These are phyloP conservation scores for Metaphire vulgaris DNA, from an alignment of 1,140 invertebrate species.

Conservation along the genomic window DNA sequence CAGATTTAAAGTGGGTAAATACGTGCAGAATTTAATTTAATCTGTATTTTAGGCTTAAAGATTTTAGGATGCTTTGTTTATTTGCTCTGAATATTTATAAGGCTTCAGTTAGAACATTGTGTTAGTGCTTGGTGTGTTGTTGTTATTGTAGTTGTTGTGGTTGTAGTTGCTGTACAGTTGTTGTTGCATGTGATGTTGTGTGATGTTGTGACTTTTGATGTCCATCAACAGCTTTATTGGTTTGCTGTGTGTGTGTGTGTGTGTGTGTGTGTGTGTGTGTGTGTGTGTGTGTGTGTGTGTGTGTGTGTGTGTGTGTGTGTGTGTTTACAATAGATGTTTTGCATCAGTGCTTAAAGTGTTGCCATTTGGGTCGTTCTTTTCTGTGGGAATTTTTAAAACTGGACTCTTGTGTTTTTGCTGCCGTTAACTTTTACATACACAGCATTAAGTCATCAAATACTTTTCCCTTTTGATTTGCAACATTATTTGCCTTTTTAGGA, in stretches of 20 bases:
- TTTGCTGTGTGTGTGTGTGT: not conserved
- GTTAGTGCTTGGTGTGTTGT: not conserved
- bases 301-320: not conserved
- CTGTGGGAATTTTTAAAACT: too few relatives aligned
- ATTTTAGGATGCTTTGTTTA: not conserved
- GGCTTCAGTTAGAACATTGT: too few relatives aligned
- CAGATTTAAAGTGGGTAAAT: too few relatives aligned
- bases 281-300: slow-evolving; percentile 1
- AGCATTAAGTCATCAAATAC: too few relatives aligned
- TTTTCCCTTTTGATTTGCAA: too few relatives aligned
- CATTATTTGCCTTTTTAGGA: too few relatives aligned
- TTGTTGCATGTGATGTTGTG: not conserved
- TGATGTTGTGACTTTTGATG: not conserved
- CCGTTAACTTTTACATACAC: too few relatives aligned
- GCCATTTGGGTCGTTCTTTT: too few relatives aligned
- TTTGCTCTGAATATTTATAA: not conserved
- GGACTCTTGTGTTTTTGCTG: too few relatives aligned
- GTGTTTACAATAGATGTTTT: not conserved
- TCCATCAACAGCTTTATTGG: not conserved
- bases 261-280: slow-evolving; percentile 1
- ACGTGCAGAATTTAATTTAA: too few relatives aligned
- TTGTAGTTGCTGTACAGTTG: not conserved
- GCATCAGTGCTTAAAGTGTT: not conserved
- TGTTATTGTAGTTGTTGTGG: not conserved
- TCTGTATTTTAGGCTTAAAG: too few relatives aligned